phyloP scores from a whole-genome alignment of 1,140 invertebrate species.

The Protaetia brevitarsis region DNA sequence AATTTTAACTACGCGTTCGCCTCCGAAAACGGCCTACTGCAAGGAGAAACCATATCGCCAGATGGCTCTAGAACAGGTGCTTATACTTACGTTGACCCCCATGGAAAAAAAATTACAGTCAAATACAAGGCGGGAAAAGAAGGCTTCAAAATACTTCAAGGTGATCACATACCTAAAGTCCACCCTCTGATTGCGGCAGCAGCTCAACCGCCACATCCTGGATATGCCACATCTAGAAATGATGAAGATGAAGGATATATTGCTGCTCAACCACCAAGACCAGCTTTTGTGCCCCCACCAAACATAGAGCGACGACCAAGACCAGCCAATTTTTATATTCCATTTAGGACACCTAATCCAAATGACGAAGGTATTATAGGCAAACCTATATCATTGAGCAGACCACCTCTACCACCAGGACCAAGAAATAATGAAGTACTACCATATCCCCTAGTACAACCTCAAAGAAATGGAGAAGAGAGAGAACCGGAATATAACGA shows the following conservation, averaged over 20 bases:
- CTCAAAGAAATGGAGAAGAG: constrained; percentile 29
- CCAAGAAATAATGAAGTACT: constrained; percentile 14
- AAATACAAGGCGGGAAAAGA: constrained; percentile 66
- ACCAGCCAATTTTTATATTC: too few relatives aligned
- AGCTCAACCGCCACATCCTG: constrained; percentile 14
- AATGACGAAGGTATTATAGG: constrained; percentile 5
- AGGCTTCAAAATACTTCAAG: constrained; percentile 57
- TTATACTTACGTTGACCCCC: constrained; percentile 53
- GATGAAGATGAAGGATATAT: constrained; percentile 15
- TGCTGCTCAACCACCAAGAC: too few relatives aligned
- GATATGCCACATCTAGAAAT: not conserved
- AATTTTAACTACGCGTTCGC: constrained; percentile 63
- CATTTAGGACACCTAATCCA: not conserved
- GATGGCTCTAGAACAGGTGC: constrained; percentile 62
- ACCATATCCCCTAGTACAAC: not conserved
- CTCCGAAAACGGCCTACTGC: constrained; percentile 63
- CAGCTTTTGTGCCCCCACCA: too few relatives aligned
- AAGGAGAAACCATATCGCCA: constrained; percentile 60
- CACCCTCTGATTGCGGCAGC: constrained; percentile 31
- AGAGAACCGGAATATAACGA: constrained; percentile 42
- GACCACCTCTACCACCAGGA: constrained; percentile 11
- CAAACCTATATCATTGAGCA: not conserved
- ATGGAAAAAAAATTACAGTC: constrained; percentile 55
- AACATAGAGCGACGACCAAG: too few relatives aligned
- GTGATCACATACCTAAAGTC: constrained; percentile 50